Base-by-base conservation (phyloP, 2,113 vertebrate genomes). In the Siniperca chuatsi region DNA sequence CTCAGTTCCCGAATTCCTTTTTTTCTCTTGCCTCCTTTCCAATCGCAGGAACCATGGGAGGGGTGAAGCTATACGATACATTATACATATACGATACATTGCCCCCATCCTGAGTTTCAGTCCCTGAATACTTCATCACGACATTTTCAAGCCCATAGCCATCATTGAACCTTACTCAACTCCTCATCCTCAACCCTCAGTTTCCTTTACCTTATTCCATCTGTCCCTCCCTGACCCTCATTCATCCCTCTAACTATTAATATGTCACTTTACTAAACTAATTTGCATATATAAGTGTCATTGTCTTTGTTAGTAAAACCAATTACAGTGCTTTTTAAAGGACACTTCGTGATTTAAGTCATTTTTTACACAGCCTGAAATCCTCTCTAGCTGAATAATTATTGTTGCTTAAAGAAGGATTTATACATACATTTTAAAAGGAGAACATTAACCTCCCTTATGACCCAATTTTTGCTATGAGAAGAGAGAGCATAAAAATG, bases 361-460 rank as follows among this genome's bases (percentile, higher is more conserved):
- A 2, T 44, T 50, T 11, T 75, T 72, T 5, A 10, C 6, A 50
- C 52, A 46, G 29, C 2, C 73, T 9, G 3, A 42, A 83, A 88
- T 69, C 48, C 35, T 29, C 40, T 29, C 15, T 6, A 21, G 23
- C 4, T 44, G 18, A 71, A 48, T 81, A 40, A 58, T 58, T 65
- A 60, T 13, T 11, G 21, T 40, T 5, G 33, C 44, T 80, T 62
- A 25, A 77, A 60, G 42, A 40, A 54, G 64, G 66, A 81, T 88
- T 81, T 40, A 50, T 29, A 29, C 29, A 29, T 29, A 29, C 29
- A 29, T 29, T 29, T 29, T 2, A 29, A 29, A 29, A 29, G 1
- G 29, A 2, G 29, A 29, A 2, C 29, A 29, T 29, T 29, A 29
- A 29, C 29, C 29, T 29, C 29, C 29, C 29, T 29, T 29, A 29